Evolutionary conservation across 1,140 invertebrate genomes (phyloP).

Genomic region (Panulirus ornatus): DNA sequence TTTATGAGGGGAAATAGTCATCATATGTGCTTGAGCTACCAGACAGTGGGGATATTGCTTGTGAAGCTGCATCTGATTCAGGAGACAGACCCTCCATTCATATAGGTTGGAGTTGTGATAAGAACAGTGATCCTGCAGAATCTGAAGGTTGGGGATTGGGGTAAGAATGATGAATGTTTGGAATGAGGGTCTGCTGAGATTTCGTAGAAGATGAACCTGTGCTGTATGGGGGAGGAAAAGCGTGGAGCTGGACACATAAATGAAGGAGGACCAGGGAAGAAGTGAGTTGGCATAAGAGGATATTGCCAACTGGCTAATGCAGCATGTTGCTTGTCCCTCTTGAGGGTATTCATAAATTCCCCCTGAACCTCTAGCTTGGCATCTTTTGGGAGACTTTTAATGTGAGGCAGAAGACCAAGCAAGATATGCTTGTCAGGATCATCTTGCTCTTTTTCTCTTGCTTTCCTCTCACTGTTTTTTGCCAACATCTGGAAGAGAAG

Average conservation of each 20-base stretch:
- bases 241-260: conserved; percentile 1
- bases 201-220: no score
- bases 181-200: no score
- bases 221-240: no score
- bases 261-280: neutral
- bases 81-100: no score
- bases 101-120: no score
- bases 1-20: conserved; percentile 45
- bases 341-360: conserved; percentile 34
- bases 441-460: conserved; percentile 11
- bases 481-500: conserved; percentile 29
- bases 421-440: conserved; percentile 48
- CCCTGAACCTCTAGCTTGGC: conserved; percentile 29
- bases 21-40: conserved; percentile 40
- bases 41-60: conserved; percentile 21
- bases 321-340: conserved; percentile 21
- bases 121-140: no score
- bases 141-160: no score
- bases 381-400: conserved; percentile 25
- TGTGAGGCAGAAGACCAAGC: conserved; percentile 34
- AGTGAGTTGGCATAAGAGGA: neutral
- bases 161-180: no score
- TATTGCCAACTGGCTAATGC: conserved; percentile 10
- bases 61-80: conserved; percentile 17
- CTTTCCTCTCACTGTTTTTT: conserved; percentile 28